Evolutionary conservation across 2,797 vertebrate genomes (phyloP), one percentile per base, ranked within the genome.

Genomic region (Knipowitschia caucasica): DNA sequence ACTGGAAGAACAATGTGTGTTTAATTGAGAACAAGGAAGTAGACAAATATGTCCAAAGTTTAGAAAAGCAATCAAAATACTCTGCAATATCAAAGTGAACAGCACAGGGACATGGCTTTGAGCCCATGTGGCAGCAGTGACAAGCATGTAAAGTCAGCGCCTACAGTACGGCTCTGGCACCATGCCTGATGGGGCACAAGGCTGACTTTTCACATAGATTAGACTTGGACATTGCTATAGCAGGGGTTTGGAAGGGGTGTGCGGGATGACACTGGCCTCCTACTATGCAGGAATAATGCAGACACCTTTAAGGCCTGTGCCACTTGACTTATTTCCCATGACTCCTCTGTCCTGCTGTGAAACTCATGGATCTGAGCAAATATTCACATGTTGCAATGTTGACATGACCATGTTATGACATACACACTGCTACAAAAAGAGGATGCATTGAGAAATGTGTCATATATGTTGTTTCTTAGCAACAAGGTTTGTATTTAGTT

Each of bases 1-100:
- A 38, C 47, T n/a, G 38, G 62, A 50, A 26, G 69, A 76, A 55
- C 60, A 70, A 66, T 61, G 61, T 78, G 81, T 83, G 53, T 83
- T 67, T 72, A 64, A n/a, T n/a, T 64, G 77, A 79, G 69, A 57
- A 64, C 60, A 75, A 71, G 70, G 53, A 73, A 21, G 35, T 49
- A 34, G 40, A 64, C 42, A 45, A 38, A 61, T 12, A 25, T 38
- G 54, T 45, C 50, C 46, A 56, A 43, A 30, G 43, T 20, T 50
- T 47, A 45, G 71, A 71, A 50, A 59, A 64, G 55, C 65, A 36
- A 45, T 74, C 2, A 45, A 47, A 69, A 35, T 9, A 23, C 9
- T 36, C 40, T 64, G 59, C 60, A 67, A 54, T 34, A 2, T 46
- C 25, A 52, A 26, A 27, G 18, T 55, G 50, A 59, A 63, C 50